These are phyloP conservation scores for Lamellibrachia columna DNA, from an alignment of 2,888 invertebrate species.

Conservation along the genomic window DNA sequence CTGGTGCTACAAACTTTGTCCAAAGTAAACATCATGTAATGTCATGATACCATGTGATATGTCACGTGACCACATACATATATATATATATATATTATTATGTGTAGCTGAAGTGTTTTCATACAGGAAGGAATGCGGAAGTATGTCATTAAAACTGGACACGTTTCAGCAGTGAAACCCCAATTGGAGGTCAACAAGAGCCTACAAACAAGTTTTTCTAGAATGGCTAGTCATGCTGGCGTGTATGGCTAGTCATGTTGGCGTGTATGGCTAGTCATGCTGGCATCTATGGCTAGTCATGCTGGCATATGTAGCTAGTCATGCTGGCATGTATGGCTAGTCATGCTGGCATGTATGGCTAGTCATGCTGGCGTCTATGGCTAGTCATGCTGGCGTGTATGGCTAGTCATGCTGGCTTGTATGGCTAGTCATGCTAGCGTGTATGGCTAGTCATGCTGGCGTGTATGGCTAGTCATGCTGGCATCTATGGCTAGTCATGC, in stretches of 20 bases:
- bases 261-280: not conserved
- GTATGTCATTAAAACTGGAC: not conserved
- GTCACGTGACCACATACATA: not conserved
- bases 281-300: not conserved
- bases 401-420: not conserved
- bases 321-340: not conserved
- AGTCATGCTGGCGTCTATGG: not conserved
- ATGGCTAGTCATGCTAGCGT: not conserved
- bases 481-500: not conserved
- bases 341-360: not conserved
- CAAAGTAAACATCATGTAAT: not conserved
- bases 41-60: not conserved
- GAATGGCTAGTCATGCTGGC: not conserved
- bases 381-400: not conserved
- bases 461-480: not conserved
- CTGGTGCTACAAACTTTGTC: conserved; percentile 5
- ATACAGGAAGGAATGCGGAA: not conserved
- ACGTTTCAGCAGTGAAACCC: not conserved
- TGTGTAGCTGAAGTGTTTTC: too few relatives aligned
- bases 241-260: not conserved
- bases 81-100: not conserved
- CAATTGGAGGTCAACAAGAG: not conserved
- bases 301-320: not conserved
- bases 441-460: not conserved
- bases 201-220: not conserved